Percentiles rank a stretch among this genome's conserved stretches.
These are phyloP conservation scores for Pelodiscus sinensis DNA, from an alignment of 2,113 vertebrate species.

Conservation along the genomic window DNA sequence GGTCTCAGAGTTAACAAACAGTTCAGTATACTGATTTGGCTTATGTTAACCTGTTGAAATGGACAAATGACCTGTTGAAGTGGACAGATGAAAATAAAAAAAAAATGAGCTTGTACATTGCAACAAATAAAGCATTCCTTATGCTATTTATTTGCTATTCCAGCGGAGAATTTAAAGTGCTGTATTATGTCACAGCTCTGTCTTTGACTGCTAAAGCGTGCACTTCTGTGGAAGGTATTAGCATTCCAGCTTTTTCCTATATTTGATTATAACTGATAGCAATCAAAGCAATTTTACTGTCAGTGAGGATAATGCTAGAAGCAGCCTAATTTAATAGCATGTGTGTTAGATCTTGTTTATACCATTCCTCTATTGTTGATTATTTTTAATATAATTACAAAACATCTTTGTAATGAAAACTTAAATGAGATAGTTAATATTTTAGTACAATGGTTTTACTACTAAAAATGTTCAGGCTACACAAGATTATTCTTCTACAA, in stretches of 20 bases:
- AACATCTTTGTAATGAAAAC: slow-evolving; percentile 29
- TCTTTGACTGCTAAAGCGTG: slow-evolving; percentile 41
- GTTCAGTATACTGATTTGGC: background rate
- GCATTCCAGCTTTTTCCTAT: slow-evolving; percentile 75
- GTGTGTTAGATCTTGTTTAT: slow-evolving; percentile 68
- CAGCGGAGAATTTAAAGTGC: slow-evolving; percentile 53
- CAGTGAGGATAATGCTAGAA: slow-evolving; percentile 80
- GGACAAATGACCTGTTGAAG: slow-evolving; percentile 50
- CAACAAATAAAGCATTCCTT: slow-evolving; percentile 58
- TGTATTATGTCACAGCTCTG: slow-evolving; percentile 61
- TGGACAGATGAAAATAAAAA: slow-evolving; percentile 57
- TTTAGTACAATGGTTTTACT: background rate
- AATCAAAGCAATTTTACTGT: slow-evolving; percentile 80
- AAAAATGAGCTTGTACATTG: slow-evolving; percentile 30
- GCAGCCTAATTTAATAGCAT: slow-evolving; percentile 69
- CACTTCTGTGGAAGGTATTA: slow-evolving; percentile 49
- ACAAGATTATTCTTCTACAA: background rate
- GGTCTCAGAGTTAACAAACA: slow-evolving; percentile 25
- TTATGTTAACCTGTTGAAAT: slow-evolving; percentile 49
- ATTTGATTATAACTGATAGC: slow-evolving; percentile 86
- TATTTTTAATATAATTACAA: background rate
- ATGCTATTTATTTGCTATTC: slow-evolving; percentile 64
- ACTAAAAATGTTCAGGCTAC: slow-evolving; percentile 8
- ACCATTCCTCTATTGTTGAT: slow-evolving; percentile 70
- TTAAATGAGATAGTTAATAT: slow-evolving; percentile 23